Evolutionary conservation across 2,888 invertebrate species (phyloP).

Genomic region (Auanema sp.): DNA sequence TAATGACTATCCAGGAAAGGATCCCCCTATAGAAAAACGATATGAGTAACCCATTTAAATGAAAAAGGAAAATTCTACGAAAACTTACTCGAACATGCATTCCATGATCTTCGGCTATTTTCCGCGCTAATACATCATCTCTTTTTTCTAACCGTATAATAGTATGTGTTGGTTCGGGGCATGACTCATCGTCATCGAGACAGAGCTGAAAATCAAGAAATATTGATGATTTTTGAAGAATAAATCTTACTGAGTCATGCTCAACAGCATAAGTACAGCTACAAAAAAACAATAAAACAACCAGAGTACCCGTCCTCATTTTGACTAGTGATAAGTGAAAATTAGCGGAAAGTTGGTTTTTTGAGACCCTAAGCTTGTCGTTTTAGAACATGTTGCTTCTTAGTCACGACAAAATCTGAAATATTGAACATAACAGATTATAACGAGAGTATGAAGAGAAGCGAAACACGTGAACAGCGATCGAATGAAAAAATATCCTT

Average conservation of each 20-base stretch:
- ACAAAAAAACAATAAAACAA: too few relatives aligned
- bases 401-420: too few relatives aligned
- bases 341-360: too few relatives aligned
- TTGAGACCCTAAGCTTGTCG: too few relatives aligned
- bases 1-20: conserved; percentile 61
- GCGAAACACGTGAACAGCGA: too few relatives aligned
- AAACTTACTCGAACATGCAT: conserved; percentile 53
- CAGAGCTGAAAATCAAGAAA: conserved; percentile 23
- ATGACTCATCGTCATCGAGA: conserved; percentile 24
- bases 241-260: conserved; percentile 40
- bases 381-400: too few relatives aligned
- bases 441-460: too few relatives aligned
- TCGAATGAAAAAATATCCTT: too few relatives aligned
- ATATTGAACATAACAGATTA: too few relatives aligned
- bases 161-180: conserved; percentile 45
- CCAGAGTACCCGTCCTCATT: too few relatives aligned
- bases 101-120: conserved; percentile 55
- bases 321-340: too few relatives aligned
- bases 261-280: conserved; percentile 28
- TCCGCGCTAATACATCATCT: conserved; percentile 56
- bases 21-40: conserved; percentile 39
- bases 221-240: background rate
- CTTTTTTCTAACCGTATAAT: conserved; percentile 56
- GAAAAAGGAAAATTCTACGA: conserved; percentile 1
- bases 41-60: background rate